A percentile compares a stretch with the other conserved stretches of the same genome.
These are phyloP conservation scores for Mongoloraphidia duomilia DNA, from an alignment of 2,888 invertebrate genomes.

Conservation along the genomic window DNA sequence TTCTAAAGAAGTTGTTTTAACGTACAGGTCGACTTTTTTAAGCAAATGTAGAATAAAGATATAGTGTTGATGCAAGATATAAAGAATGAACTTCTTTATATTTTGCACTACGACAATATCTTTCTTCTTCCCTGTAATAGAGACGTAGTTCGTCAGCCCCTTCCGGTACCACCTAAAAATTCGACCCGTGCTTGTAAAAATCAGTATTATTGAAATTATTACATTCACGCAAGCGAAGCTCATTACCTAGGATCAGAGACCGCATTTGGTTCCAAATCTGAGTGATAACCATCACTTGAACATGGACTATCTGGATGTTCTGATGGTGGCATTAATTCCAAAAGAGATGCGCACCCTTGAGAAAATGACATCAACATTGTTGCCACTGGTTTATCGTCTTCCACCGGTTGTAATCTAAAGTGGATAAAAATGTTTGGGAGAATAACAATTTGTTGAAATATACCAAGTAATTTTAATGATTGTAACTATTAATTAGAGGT, in stretches of 20 bases:
- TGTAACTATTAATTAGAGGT: too few relatives aligned
- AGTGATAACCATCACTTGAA: slow-evolving; percentile 72
- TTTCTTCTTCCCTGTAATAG: too few relatives aligned
- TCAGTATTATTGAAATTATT: slow-evolving; percentile 18
- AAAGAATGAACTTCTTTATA: too few relatives aligned
- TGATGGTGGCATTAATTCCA: slow-evolving; percentile 53
- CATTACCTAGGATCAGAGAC: slow-evolving; percentile 5
- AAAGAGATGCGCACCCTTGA: slow-evolving; percentile 56
- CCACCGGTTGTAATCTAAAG: slow-evolving; percentile 25
- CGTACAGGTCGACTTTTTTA: too few relatives aligned
- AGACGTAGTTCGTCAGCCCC: too few relatives aligned
- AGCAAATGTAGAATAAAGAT: too few relatives aligned
- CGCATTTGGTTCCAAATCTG: slow-evolving; percentile 49
- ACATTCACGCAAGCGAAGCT: slow-evolving; percentile 27
- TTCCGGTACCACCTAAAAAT: not conserved
- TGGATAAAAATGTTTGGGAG: too few relatives aligned
- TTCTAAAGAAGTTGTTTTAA: too few relatives aligned
- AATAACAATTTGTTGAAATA: too few relatives aligned
- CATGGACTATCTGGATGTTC: slow-evolving; percentile 34
- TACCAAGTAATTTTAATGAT: too few relatives aligned
- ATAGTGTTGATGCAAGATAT: too few relatives aligned
- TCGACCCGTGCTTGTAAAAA: not conserved
- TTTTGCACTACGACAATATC: too few relatives aligned
- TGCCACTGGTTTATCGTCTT: slow-evolving; percentile 46
- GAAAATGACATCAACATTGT: slow-evolving; percentile 60